phyloP scores from a whole-genome alignment of 2,888 invertebrate genomes.

The Sarcophaga variegata region DNA sequence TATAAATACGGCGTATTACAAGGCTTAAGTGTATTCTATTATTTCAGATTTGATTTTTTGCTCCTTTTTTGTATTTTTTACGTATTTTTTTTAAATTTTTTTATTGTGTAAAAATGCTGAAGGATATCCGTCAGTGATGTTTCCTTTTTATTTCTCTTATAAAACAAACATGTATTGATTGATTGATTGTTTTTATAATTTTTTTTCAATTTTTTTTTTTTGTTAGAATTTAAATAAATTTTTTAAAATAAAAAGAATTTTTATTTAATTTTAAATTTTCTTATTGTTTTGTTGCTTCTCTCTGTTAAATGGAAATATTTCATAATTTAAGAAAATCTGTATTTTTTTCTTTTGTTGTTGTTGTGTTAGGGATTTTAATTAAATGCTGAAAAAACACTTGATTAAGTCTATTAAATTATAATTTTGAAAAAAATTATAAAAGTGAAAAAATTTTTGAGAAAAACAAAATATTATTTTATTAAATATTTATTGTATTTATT shows the following conservation, averaged over 20 bases:
- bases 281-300: neutral
- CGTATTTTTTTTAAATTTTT: neutral
- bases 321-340: neutral
- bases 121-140: constrained; percentile 55
- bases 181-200: constrained; percentile 8
- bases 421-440: neutral
- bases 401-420: constrained; percentile 50
- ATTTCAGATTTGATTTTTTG: neutral
- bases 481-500: neutral
- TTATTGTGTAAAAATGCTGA: constrained; percentile 40
- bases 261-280: neutral
- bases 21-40: neutral
- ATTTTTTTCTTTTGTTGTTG: neutral
- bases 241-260: neutral
- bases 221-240: constrained; percentile 3
- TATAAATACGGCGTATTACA: neutral
- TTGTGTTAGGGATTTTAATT: constrained; percentile 7
- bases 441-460: neutral
- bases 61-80: neutral
- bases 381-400: constrained; percentile 43
- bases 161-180: neutral
- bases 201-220: neutral
- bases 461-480: neutral
- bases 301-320: neutral
- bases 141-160: neutral